A percentile compares a stretch with the other conserved stretches of the same genome.
phyloP scores from a whole-genome alignment of 2,888 invertebrate genomes.

The Eurois occulta region DNA sequence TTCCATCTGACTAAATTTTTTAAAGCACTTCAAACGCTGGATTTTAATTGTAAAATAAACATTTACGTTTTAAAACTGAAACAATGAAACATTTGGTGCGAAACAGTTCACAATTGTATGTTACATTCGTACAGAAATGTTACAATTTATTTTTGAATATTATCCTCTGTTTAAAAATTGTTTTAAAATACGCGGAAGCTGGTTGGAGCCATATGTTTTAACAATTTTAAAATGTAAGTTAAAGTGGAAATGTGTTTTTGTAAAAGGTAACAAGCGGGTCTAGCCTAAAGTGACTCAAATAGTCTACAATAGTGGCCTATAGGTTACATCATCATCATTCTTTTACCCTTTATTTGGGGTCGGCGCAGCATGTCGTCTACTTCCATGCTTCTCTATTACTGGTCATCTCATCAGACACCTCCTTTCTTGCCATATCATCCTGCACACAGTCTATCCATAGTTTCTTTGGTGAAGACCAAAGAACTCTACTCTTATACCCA shows the following conservation, averaged over 20 bases:
- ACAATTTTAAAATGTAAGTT: conserved; percentile 19
- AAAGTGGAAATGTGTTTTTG: neutral
- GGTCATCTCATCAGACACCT: no score
- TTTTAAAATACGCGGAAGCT: conserved; percentile 54
- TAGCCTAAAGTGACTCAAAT: neutral
- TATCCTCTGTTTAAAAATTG: conserved; percentile 35
- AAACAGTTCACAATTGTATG: conserved; percentile 36
- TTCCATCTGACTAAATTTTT: conserved; percentile 31
- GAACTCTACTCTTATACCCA: no score
- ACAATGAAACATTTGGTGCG: conserved; percentile 57
- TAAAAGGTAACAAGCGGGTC: neutral
- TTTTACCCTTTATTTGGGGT: no score
- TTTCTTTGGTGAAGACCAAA: no score
- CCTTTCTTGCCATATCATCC: no score
- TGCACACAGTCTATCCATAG: no score
- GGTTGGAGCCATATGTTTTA: conserved; percentile 19
- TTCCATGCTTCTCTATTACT: no score
- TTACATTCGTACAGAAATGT: conserved; percentile 34
- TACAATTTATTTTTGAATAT: conserved; percentile 57
- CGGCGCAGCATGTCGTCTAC: no score
- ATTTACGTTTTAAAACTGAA: conserved; percentile 48
- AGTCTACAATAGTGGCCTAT: neutral
- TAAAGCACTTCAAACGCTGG: conserved; percentile 31
- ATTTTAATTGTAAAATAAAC: conserved; percentile 52
- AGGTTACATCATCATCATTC: no score